These are phyloP conservation scores for Plebejus argus DNA, from an alignment of 2,888 invertebrate species.

Conservation along the genomic window DNA sequence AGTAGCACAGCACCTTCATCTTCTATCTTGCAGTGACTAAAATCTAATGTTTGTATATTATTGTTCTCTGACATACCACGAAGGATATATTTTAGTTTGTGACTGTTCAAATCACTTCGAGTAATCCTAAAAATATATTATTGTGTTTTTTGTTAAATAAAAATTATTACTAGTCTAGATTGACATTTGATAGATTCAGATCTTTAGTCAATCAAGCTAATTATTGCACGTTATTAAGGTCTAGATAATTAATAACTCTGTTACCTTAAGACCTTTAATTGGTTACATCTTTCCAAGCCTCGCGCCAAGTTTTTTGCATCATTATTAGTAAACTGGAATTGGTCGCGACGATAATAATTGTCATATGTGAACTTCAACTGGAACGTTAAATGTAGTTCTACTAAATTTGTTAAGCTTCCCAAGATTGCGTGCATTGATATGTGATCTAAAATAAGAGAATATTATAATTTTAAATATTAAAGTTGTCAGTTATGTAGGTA, in stretches of 20 bases:
- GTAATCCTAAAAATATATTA: constrained; percentile 59
- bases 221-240: no score
- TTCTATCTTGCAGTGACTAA: constrained; percentile 83
- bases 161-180: no score
- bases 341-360: constrained; percentile 69
- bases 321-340: constrained; percentile 75
- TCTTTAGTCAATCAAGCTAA: no score
- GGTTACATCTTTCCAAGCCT: constrained; percentile 67
- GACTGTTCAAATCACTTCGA: constrained; percentile 72
- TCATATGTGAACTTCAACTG: constrained; percentile 63
- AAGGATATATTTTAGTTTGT: constrained; percentile 68
- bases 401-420: constrained; percentile 67
- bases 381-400: constrained; percentile 69
- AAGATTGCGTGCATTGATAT: constrained; percentile 74
- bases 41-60: constrained; percentile 79
- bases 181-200: no score
- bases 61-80: constrained; percentile 64
- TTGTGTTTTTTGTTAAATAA: no score
- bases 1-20: constrained; percentile 82
- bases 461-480: no score
- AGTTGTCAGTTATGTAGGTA: no score
- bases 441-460: constrained; percentile 61
- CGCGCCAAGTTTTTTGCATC: constrained; percentile 70
- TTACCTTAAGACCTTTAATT: constrained; percentile 64
- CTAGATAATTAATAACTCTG: not conserved